Evolutionary conservation across 2,113 vertebrate species (phyloP), one percentile per base, ranked within the genome.

Genomic region (Circaetus gallicus): DNA sequence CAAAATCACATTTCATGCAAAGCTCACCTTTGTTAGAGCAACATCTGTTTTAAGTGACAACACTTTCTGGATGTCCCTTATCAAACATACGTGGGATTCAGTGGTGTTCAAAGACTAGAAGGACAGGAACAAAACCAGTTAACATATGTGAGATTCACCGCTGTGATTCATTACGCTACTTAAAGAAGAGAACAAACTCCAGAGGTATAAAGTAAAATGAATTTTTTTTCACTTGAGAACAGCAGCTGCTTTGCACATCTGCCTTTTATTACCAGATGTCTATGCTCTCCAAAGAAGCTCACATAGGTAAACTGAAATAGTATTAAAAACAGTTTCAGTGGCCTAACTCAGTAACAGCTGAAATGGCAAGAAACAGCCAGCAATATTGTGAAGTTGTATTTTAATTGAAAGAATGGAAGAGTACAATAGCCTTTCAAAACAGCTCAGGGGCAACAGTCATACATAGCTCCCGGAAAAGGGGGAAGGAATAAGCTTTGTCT

Each of bases 21-120:
- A 77, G 29, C 98, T 99, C 97, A 99, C 99, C 99, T 99, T 99
- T 93, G 99, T 99, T 91, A 99, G 40, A 11, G 98, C 97, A 9
- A 98, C 98, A 87, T 99, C 99, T 91, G 99, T 98, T 96, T 98
- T 98, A 73, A 99, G 98, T 18, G 98, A 98, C 93, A 99, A 95
- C 42, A 96, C 98, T 85, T 99, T 98, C 93, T 99, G 98, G 87
- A 99, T 49, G 62, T 99, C 99, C 91, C 99, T 98, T 89, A 99
- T 96, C 97, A 99, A 98, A 95, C 99, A 99, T 67, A 99, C 31
- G 4, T 99, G 98, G 95, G 99, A 91, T 95, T 99, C 99, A 84
- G 97, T 97, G 55, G 98, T 98, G 97, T 99, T 99, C 95, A 99
- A 97, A 81, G 98, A 97, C 99, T 99, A 72, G 17, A 85, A 88